phyloP scores from a whole-genome alignment of 2,797 vertebrate genomes.

The Phataginus tricuspis region DNA sequence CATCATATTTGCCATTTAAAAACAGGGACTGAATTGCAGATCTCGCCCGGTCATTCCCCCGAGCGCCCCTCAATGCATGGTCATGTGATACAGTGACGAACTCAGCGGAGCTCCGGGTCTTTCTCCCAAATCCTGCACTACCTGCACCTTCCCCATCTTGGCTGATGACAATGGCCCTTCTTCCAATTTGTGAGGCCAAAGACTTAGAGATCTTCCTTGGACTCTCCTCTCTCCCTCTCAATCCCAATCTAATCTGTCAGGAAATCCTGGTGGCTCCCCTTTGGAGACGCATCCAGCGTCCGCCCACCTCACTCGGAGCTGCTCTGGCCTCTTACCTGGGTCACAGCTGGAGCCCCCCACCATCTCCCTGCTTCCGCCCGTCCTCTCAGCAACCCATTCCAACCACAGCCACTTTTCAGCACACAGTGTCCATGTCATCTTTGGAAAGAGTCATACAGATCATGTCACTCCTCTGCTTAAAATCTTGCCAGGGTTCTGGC shows the following conservation, averaged over 20 bases:
- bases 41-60: background rate
- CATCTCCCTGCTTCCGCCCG: background rate
- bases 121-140: background rate
- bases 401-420: background rate
- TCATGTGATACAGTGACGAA: accelerated
- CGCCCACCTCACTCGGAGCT: background rate
- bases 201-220: background rate
- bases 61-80: accelerated
- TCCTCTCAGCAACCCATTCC: no score
- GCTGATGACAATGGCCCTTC: accelerated
- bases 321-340: background rate
- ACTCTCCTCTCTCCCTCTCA: no score
- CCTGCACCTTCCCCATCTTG: background rate
- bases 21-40: no score
- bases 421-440: background rate
- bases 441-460: background rate
- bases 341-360: background rate
- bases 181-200: background rate
- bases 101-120: background rate
- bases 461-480: accelerated
- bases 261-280: background rate
- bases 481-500: background rate
- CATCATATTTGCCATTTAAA: background rate
- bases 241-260: accelerated
- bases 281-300: accelerated